Conservation (phyloP, 1,140 invertebrate species). For the Heterodera carotae region DNA sequence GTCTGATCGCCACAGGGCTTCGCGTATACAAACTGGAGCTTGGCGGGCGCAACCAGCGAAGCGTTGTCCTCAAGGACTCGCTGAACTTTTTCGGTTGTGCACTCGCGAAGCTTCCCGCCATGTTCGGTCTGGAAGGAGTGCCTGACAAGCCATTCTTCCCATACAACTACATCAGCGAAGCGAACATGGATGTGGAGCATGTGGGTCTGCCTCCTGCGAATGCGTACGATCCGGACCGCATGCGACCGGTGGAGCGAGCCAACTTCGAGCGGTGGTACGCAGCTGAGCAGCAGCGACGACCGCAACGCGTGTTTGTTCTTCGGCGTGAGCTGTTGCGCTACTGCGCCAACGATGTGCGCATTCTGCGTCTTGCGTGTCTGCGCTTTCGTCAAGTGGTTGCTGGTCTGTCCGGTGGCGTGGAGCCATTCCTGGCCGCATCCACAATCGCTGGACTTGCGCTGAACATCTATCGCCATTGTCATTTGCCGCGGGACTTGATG, state of each 20-base stretch:
- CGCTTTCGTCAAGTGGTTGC: not conserved
- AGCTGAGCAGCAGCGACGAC: too few relatives aligned
- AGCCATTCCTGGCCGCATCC: constrained; percentile 10
- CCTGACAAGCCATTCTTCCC: constrained; percentile 20
- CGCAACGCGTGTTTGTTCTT: not conserved
- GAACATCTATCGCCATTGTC: not conserved
- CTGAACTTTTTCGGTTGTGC: constrained; percentile 29
- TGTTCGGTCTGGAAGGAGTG: constrained; percentile 8
- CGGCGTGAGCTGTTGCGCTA: constrained; percentile 12
- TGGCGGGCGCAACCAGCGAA: not conserved
- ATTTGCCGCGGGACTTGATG: not conserved
- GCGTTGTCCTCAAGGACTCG: constrained; percentile 24
- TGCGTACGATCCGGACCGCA: constrained; percentile 6
- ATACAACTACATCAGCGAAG: not conserved
- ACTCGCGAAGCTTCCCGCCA: not conserved
- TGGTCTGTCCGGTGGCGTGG: not conserved
- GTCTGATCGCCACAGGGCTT: not conserved
- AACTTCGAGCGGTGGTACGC: constrained; percentile 2
- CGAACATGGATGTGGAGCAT: not conserved
- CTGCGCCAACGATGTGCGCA: not conserved
- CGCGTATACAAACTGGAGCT: not conserved
- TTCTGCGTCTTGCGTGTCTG: not conserved
- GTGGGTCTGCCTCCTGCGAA: not conserved
- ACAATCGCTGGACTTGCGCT: constrained; percentile 5
- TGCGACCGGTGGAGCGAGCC: not conserved